Base-by-base conservation (phyloP, 1,140 invertebrate species). In the Drosophila watanabei region DNA sequence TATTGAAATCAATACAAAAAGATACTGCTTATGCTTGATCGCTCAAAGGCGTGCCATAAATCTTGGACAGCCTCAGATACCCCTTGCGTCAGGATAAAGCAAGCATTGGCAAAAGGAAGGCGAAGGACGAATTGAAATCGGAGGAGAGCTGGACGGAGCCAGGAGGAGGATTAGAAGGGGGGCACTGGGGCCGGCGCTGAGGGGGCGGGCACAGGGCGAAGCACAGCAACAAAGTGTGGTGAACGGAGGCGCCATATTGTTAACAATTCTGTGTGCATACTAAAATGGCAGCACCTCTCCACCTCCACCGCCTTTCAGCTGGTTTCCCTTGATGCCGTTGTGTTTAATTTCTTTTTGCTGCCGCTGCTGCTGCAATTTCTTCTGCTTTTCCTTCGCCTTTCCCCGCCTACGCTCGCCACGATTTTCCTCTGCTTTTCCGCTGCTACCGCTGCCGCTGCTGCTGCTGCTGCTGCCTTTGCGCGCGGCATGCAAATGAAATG, bases 401-500 rank as follows among this genome's bases (percentile, higher is more conserved):
- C 30, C 51, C 51, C 30, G n/a, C 30, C n/a, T 13, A 33, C 39
- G 52, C 37, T 56, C 41, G 32, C 70, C 14, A 39, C 54, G 35
- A 16, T 57, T 39, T 57, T 39, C 35, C 54, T 39, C 35, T 57
- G 54, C 54, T 57, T 39, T 57, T 39, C 54, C 35, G 56, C 59
- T 46, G 45, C 66, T 60, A 28, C 66, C 30, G 49, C 63, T 48
- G 59, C 35, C 52, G 57, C 62, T 43, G 41, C 69, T 56, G 41
- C 61, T 61, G 28, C 32, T 35, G 58, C n/a, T n/a, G n/a, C 32
- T 66, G 78, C 66, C 69, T 72, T 49, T 70, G 68, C 70, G 37
- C 49, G 73, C 75, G 59, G 80, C 80, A 82, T 79, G 76, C 77
- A 83, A 82, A 82, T 83, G 80, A 82, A 82, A 82, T 82, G 75